These are phyloP conservation scores for Eleutherodactylus coqui DNA, from an alignment of 2,797 vertebrate species.

Conservation along the genomic window DNA sequence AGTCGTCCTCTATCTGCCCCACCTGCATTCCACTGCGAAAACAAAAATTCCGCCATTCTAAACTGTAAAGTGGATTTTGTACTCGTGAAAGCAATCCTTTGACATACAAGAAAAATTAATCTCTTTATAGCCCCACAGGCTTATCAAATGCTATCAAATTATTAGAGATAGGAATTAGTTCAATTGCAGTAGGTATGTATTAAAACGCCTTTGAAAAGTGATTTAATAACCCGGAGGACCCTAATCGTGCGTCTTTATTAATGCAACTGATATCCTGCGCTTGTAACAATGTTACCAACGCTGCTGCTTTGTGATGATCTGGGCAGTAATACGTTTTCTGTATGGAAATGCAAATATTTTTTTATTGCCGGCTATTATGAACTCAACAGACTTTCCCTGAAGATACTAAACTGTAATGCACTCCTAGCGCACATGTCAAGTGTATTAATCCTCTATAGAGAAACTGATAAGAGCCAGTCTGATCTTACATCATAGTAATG, in stretches of 20 bases:
- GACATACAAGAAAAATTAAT: constrained; percentile 76
- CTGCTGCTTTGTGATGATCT: constrained; percentile 46
- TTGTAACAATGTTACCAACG: constrained; percentile 56
- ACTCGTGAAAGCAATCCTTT: constrained; percentile 74
- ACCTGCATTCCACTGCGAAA: constrained; percentile 46
- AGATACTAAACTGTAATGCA: constrained; percentile 70
- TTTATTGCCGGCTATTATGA: constrained; percentile 77
- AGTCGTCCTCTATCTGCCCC: constrained; percentile 49
- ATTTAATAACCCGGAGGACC: constrained; percentile 67
- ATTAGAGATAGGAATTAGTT: constrained; percentile 75
- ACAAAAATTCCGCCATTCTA: constrained; percentile 67
- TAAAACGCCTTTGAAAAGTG: constrained; percentile 73
- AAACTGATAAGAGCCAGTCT: constrained; percentile 46
- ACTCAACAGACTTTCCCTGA: constrained; percentile 72
- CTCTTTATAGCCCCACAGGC: constrained; percentile 75
- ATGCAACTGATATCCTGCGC: constrained; percentile 48
- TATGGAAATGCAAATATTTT: constrained; percentile 70
- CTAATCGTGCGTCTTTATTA: constrained; percentile 63
- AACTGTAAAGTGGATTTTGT: constrained; percentile 79
- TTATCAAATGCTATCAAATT: constrained; percentile 70
- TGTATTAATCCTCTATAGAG: constrained; percentile 65
- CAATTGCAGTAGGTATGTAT: constrained; percentile 72
- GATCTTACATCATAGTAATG: constrained; percentile 26
- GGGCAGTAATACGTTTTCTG: constrained; percentile 53
- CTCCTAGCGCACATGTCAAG: constrained; percentile 72